Evolutionary conservation across 2,888 invertebrate genomes (phyloP), one percentile per base, ranked within the genome.

Genomic region (Dolichopus griseipennis): DNA sequence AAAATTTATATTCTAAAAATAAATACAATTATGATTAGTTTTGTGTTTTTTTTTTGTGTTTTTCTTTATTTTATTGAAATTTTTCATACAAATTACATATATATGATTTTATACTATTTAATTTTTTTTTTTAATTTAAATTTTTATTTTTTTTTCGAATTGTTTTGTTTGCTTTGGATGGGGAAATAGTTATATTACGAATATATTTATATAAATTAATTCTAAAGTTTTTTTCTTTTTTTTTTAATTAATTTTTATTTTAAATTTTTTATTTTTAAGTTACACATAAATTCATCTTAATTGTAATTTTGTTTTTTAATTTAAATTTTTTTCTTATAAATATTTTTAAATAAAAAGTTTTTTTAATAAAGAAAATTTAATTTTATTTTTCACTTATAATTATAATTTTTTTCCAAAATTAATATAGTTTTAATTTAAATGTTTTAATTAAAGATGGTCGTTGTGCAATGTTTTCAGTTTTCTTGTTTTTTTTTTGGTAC

Each of bases 1-100:
- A n/a, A n/a, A n/a, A n/a, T n/a, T n/a, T 10, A 37, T 5, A 37
- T 10, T 10, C 37, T 37, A 37, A 37, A 37, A 37, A 37, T 7
- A 37, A 37, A 8, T 10, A 37, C 3, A 37, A 37, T 37, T 10
- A 37, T n/a, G 12, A 5, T 37, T 10, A 5, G 1, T 37, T 37
- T 52, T 52, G 1, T 52, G 9, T 41, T 41, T 41, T 41, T 41
- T 37, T 41, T 41, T 12, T 15, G 5, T 41, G 9, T 18, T 18
- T 18, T 52, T 52, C 52, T 52, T 52, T 52, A 52, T 52, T 52
- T 52, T 52, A 6, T 6, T 52, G 15, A 12, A 52, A 52, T 12
- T 52, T 52, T 52, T 52, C 52, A 52, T 52, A 52, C 52, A 52
- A 52, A 52, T 52, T 52, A 52, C 52, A 52, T 52, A 52, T 52